Evolutionary conservation across 2,888 invertebrate species (phyloP).

Genomic region (Chymomyza procnemis): DNA sequence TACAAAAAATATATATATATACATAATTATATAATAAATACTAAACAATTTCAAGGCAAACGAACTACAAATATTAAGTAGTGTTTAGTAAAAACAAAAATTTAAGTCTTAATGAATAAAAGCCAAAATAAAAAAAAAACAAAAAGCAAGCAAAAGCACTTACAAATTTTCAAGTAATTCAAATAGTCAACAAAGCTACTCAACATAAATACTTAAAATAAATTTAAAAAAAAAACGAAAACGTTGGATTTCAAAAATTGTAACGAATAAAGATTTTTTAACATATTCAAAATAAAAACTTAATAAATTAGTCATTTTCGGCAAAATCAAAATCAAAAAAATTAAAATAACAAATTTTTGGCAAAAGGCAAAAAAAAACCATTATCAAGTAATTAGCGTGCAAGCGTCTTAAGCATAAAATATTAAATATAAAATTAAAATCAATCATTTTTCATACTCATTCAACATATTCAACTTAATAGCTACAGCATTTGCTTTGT

Average conservation of each 20-base stretch:
- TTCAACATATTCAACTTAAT: conserved; percentile 26
- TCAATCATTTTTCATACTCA: conserved; percentile 38
- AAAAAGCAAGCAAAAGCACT: conserved; percentile 23
- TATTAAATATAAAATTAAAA: conserved; percentile 26
- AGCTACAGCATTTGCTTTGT: conserved; percentile 23
- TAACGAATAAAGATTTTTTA: conserved; percentile 33
- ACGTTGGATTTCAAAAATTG: conserved; percentile 54
- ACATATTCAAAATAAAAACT: conserved; percentile 28
- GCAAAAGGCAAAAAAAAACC: conserved; percentile 7
- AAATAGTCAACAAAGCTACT: conserved; percentile 40
- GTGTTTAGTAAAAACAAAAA: conserved; percentile 55
- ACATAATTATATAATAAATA: conserved; percentile 57
- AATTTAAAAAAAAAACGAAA: conserved; percentile 5
- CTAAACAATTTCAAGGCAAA: conserved; percentile 66
- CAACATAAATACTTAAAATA: conserved; percentile 12
- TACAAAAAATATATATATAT: conserved; percentile 44
- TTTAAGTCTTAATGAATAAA: conserved; percentile 35
- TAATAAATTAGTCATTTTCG: conserved; percentile 41
- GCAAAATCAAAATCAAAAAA: conserved; percentile 67
- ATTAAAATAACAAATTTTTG: conserved; percentile 9
- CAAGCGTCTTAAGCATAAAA: conserved; percentile 21
- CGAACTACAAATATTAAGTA: conserved; percentile 73
- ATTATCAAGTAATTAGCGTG: conserved; percentile 17
- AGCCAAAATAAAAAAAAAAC: conserved; percentile 36
- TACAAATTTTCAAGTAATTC: conserved; percentile 68